phyloP scores from a whole-genome alignment of 2,888 invertebrate species.

The Aphrophora alni region DNA sequence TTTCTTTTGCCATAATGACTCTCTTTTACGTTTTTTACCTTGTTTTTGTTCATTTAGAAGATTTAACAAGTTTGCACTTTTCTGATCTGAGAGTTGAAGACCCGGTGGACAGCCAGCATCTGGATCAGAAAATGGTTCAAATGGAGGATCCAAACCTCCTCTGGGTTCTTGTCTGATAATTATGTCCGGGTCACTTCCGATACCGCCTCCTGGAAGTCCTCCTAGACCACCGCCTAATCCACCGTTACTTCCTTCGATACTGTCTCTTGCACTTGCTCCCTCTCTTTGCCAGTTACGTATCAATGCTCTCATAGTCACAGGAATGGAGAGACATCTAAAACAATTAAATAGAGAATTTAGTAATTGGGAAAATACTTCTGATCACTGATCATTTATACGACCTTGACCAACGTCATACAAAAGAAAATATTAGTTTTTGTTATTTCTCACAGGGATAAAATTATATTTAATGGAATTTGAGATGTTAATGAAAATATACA shows the following conservation, averaged over 20 bases:
- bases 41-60: conserved; percentile 45
- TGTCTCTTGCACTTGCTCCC: conserved; percentile 59
- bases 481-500: too few species aligned
- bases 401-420: too few species aligned
- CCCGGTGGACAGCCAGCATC: conserved; percentile 24
- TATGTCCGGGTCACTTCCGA: conserved; percentile 53
- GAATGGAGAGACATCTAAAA: conserved; percentile 83
- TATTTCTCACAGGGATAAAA: too few species aligned
- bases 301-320: conserved; percentile 85
- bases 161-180: conserved; percentile 58
- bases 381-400: too few species aligned
- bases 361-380: too few species aligned
- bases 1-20: conserved; percentile 64
- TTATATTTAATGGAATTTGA: too few species aligned
- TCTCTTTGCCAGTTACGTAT: conserved; percentile 87
- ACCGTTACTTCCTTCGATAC: conserved; percentile 49
- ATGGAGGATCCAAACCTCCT: conserved; percentile 44
- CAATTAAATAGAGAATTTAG: conserved; percentile 30
- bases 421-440: too few species aligned
- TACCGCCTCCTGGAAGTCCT: conserved; percentile 47
- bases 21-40: conserved; percentile 65
- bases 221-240: conserved; percentile 57
- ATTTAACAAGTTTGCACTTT: conserved; percentile 23
- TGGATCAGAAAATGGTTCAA: conserved; percentile 40
- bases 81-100: conserved; percentile 28